Percentiles rank a stretch among this genome's conserved stretches.
These are phyloP conservation scores for Psittacula derbiana DNA, from an alignment of 2,797 vertebrate genomes.

Conservation along the genomic window DNA sequence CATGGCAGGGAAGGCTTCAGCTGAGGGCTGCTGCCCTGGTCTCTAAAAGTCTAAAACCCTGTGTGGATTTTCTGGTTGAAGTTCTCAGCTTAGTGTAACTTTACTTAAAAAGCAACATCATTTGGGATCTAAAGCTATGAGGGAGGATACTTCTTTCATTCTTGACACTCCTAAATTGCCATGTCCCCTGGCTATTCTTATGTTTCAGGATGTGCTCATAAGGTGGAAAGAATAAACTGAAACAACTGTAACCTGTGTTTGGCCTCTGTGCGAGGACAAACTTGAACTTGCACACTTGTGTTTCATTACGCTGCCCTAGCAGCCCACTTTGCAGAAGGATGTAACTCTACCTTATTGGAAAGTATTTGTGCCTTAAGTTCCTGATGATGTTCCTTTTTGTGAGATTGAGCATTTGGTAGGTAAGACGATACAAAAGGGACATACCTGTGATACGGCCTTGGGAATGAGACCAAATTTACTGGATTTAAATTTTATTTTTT, in stretches of 20 bases:
- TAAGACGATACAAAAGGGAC: not conserved
- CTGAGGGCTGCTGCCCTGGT: not conserved
- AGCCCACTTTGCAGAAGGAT: not conserved
- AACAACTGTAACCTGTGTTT: not conserved
- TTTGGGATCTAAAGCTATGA: not conserved
- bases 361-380: not conserved
- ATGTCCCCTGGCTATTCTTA: not conserved
- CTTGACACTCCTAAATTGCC: not conserved
- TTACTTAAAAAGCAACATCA: not conserved
- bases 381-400: not conserved
- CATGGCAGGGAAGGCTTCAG: not conserved
- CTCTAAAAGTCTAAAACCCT: not conserved
- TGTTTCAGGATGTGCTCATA: not conserved
- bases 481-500: not conserved
- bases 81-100: not conserved
- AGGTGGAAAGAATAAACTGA: not conserved
- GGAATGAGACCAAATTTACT: not conserved
- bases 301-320: not conserved
- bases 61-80: not conserved
- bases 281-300: not conserved
- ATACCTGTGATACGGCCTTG: not conserved
- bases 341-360: conserved; percentile 8
- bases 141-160: not conserved
- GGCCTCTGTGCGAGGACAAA: not conserved
- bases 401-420: not conserved